These are phyloP conservation scores for Drosophila incognita DNA, from an alignment of 2,888 invertebrate species.

Conservation along the genomic window DNA sequence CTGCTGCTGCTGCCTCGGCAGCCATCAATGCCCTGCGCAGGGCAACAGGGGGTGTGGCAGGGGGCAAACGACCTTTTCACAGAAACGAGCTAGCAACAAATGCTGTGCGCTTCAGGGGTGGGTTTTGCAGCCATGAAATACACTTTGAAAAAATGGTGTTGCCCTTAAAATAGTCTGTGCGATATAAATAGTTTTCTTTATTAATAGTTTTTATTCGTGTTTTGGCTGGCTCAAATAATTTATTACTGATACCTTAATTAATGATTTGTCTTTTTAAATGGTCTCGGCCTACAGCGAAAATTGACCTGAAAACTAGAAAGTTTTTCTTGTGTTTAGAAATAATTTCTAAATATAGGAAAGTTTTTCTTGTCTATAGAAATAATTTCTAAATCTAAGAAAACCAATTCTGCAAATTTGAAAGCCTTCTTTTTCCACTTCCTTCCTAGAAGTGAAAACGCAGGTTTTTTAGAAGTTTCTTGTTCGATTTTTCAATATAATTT, in stretches of 20 bases:
- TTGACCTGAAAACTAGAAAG: not conserved
- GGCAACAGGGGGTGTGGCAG: conserved; percentile 5
- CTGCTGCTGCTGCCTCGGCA: conserved; percentile 32
- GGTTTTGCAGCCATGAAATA: conserved; percentile 34
- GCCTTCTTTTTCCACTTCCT: not conserved
- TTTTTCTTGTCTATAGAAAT: not conserved
- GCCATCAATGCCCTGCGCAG: conserved; percentile 51
- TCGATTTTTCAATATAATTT: not conserved
- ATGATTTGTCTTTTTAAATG: not conserved
- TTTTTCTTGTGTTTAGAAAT: not conserved
- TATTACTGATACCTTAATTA: not conserved
- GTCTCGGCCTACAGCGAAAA: not conserved
- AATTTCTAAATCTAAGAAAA: not conserved
- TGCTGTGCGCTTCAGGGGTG: conserved; percentile 55
- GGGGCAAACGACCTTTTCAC: conserved; percentile 29
- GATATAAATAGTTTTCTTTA: not conserved
- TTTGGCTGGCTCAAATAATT: not conserved
- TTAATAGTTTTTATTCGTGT: not conserved
- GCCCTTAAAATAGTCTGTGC: not conserved
- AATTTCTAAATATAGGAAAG: not conserved
- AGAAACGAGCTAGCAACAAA: conserved; percentile 20
- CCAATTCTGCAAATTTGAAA: not conserved
- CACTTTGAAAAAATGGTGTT: conserved; percentile 30
- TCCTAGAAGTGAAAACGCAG: not conserved
- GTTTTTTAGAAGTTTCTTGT: no score